Evolutionary conservation across 2,113 vertebrate genomes (phyloP).

Genomic region (Ceuthmochares aereus): DNA sequence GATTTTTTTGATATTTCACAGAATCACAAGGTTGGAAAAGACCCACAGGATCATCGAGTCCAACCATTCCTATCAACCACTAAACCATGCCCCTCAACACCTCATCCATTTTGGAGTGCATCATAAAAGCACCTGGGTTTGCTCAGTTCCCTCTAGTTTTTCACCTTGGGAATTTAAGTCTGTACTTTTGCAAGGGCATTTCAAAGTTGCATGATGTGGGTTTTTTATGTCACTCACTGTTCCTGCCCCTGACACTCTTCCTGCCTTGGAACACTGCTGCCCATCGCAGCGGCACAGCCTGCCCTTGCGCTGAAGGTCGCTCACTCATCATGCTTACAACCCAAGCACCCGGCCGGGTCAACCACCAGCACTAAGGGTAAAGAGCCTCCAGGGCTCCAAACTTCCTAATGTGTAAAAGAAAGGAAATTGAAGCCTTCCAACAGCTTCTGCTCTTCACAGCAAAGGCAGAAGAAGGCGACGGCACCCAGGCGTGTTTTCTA

Average conservation of each 20-base stretch:
- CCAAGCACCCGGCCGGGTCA: fast-evolving
- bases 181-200: neutral
- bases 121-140: neutral
- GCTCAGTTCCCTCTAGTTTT: neutral
- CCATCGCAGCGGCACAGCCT: neutral
- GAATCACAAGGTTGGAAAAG: no score
- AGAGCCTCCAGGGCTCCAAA: neutral
- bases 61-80: no score
- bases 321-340: neutral
- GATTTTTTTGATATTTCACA: neutral
- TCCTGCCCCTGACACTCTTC: neutral
- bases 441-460: neutral
- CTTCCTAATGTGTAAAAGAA: neutral
- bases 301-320: slow-evolving; percentile 42
- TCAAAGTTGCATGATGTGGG: neutral
- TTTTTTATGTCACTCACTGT: neutral
- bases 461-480: neutral
- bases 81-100: no score
- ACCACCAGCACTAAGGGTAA: neutral
- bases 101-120: no score
- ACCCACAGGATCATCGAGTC: no score
- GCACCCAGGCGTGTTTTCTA: neutral
- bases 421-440: fast-evolving
- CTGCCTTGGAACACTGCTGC: neutral
- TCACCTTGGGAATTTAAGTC: neutral